Conservation (phyloP, 2,113 vertebrate species). For the Xiphorhynchus elegans region DNA sequence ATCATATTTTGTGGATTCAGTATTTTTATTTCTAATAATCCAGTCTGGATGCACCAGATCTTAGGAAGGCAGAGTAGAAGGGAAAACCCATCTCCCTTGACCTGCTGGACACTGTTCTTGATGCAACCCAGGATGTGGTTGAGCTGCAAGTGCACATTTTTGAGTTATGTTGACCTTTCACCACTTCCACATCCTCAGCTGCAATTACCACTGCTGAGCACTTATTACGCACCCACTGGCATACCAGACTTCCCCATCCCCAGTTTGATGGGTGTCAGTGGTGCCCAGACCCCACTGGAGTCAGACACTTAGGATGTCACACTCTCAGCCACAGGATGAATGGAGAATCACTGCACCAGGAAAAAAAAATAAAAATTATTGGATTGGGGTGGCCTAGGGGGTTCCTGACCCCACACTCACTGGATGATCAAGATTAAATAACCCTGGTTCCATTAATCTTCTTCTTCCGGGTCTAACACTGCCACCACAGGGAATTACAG, state of each 20-base stretch:
- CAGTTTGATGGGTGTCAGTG: not conserved
- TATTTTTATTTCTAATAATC: not conserved
- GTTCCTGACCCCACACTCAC: not conserved
- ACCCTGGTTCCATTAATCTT: not conserved
- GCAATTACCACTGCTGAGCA: not conserved
- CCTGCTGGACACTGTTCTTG: not conserved
- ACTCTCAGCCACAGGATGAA: too few species aligned
- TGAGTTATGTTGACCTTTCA: not conserved
- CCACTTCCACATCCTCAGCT: not conserved
- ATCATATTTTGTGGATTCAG: not conserved
- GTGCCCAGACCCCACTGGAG: too few species aligned
- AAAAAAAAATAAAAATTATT: too few species aligned
- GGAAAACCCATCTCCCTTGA: not conserved
- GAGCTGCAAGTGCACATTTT: not conserved
- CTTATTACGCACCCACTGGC: too few species aligned
- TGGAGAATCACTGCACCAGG: not conserved
- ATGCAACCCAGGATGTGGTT: not conserved
- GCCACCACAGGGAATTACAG: not conserved
- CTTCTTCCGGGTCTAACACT: not conserved
- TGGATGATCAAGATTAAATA: not conserved
- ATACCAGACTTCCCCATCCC: fast-evolving
- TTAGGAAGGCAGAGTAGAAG: not conserved
- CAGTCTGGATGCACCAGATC: not conserved
- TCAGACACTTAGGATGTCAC: not conserved
- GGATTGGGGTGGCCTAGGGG: fast-evolving